phyloP scores from a whole-genome alignment of 2,888 invertebrate genomes.

The Sinhomidia bicolor region DNA sequence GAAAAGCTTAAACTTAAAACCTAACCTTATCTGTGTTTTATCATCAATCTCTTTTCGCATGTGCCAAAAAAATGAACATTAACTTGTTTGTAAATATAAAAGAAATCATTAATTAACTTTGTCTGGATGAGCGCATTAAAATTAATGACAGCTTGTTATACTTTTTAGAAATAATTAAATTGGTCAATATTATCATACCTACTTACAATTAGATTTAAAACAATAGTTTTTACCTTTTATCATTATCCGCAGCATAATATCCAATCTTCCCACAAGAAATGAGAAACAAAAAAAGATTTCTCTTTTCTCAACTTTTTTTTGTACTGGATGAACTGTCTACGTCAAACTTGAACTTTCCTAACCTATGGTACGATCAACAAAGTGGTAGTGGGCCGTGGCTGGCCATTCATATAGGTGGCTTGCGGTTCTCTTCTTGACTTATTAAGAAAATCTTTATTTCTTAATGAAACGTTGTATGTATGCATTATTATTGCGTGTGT shows the following conservation, averaged over 20 bases:
- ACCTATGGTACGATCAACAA: conserved; percentile 57
- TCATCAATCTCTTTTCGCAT: background rate
- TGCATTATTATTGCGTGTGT: conserved; percentile 2
- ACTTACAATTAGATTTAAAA: too few species aligned
- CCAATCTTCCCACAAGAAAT: background rate
- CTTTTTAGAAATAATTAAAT: too few species aligned
- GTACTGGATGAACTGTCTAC: conserved; percentile 75
- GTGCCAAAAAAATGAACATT: conserved; percentile 26
- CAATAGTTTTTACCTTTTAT: too few species aligned
- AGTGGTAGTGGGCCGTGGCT: conserved; percentile 67
- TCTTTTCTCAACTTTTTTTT: too few species aligned
- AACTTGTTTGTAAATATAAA: background rate
- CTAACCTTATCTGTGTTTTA: background rate
- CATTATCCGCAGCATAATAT: too few species aligned
- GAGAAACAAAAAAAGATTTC: too few species aligned
- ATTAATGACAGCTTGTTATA: too few species aligned
- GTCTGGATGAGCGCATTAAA: too few species aligned
- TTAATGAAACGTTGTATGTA: background rate
- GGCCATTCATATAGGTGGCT: conserved; percentile 3
- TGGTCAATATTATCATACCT: too few species aligned
- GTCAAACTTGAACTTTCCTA: conserved; percentile 71
- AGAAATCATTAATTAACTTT: background rate
- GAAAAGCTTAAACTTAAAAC: background rate
- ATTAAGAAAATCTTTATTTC: background rate
- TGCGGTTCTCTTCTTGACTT: conserved; percentile 36